phyloP scores from a whole-genome alignment of 2,113 vertebrate species.

The Gallinago paraguaiae region DNA sequence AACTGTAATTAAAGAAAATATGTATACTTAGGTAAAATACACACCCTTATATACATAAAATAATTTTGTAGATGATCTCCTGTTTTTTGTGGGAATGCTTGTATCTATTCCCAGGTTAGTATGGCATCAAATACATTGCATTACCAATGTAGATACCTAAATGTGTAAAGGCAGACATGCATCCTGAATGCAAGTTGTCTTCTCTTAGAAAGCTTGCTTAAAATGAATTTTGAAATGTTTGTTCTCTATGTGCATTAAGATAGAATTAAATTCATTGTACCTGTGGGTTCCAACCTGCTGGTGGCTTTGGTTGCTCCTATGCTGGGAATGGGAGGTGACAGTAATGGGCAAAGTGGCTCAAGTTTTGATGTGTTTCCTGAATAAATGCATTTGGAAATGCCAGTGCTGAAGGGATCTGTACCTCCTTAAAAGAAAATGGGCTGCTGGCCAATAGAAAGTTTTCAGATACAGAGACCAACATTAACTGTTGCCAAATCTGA shows the following conservation, averaged over 20 bases:
- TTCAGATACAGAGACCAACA: not conserved
- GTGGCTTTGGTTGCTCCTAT: not conserved
- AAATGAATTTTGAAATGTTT: not conserved
- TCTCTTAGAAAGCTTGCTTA: not conserved
- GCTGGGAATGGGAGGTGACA: not conserved
- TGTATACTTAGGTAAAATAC: conserved; percentile 59
- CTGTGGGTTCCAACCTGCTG: not conserved
- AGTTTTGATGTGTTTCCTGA: not conserved
- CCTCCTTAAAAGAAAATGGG: not conserved
- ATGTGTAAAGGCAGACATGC: not conserved
- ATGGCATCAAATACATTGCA: not conserved
- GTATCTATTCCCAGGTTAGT: not conserved
- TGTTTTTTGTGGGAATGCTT: not conserved
- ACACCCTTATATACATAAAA: conserved; percentile 19
- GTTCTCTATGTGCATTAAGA: not conserved
- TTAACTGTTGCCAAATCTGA: not conserved
- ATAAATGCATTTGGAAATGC: not conserved
- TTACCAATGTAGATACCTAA: not conserved
- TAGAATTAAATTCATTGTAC: not conserved
- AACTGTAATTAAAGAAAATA: conserved; percentile 76
- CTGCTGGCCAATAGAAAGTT: not conserved
- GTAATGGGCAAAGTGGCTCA: not conserved
- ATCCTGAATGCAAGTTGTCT: not conserved
- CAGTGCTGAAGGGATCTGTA: not conserved
- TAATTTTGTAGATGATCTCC: conserved; percentile 16